phyloP scores from a whole-genome alignment of 2,113 vertebrate genomes.

The Laterallus jamaicensis region DNA sequence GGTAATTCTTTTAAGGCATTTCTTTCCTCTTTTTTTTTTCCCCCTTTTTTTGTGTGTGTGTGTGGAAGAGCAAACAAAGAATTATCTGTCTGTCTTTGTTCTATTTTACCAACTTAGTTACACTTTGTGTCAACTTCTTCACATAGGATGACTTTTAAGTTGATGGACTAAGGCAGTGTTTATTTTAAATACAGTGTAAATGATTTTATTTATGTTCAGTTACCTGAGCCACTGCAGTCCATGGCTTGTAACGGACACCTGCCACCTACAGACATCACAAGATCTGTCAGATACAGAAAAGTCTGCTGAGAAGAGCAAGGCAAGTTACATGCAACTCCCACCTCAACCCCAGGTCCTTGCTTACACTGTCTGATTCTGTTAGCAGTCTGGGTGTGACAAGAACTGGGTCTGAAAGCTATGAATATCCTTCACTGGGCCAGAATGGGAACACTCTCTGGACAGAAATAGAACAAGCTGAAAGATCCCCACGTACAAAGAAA shows the following conservation, averaged over 20 bases:
- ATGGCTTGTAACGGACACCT: background rate
- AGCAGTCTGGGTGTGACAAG: background rate
- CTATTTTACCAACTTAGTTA: background rate
- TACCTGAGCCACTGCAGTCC: background rate
- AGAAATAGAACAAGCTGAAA: background rate
- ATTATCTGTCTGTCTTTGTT: background rate
- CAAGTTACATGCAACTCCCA: background rate
- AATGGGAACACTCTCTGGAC: background rate
- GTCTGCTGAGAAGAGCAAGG: background rate
- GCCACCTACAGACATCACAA: background rate
- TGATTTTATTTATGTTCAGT: background rate
- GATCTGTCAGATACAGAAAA: background rate
- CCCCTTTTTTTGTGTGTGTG: background rate
- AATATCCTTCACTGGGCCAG: background rate
- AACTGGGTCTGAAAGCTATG: background rate
- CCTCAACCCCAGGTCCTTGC: background rate
- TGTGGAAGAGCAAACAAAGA: background rate
- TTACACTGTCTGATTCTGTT: background rate
- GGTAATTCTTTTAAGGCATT: conserved; percentile 17
- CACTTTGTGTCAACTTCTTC: background rate
- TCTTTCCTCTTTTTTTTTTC: background rate
- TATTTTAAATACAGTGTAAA: background rate
- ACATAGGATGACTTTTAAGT: background rate
- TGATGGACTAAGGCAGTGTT: background rate
- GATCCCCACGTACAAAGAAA: background rate